Percentiles rank a stretch among this genome's conserved stretches.
phyloP scores from a whole-genome alignment of 2,797 vertebrate species.

The Phyllotis vaccarum region DNA sequence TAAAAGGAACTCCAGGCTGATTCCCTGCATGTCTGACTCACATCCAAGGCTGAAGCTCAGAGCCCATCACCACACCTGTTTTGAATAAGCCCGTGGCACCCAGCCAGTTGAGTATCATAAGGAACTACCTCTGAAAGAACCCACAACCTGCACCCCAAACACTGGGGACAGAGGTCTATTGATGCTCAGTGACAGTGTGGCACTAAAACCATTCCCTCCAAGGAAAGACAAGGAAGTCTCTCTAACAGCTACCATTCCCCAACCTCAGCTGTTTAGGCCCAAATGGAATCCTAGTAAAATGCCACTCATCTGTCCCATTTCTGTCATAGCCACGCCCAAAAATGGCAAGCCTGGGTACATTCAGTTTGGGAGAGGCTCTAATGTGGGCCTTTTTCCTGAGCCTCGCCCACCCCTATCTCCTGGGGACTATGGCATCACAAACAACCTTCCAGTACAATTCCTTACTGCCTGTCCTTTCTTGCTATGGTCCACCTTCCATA shows the following conservation, averaged over 20 bases:
- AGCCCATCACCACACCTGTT: conserved; percentile 28
- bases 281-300: not conserved
- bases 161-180: not conserved
- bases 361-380: not conserved
- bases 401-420: not conserved
- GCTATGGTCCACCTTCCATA: not conserved
- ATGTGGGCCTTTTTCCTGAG: not conserved
- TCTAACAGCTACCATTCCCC: not conserved
- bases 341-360: not conserved
- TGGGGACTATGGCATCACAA: not conserved
- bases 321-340: not conserved
- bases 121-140: not conserved
- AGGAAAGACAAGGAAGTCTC: too few species aligned
- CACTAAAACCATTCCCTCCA: not conserved
- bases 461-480: not conserved
- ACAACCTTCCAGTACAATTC: not conserved
- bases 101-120: rapidly evolving
- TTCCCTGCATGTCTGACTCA: conserved; percentile 22
- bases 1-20: conserved; percentile 54
- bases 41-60: not conserved
- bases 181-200: rapidly evolving
- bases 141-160: not conserved
- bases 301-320: not conserved
- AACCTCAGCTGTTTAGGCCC: not conserved
- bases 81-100: not conserved